Evolutionary conservation across 2,797 vertebrate species (phyloP).

Genomic region (Okamejei kenojei): DNA sequence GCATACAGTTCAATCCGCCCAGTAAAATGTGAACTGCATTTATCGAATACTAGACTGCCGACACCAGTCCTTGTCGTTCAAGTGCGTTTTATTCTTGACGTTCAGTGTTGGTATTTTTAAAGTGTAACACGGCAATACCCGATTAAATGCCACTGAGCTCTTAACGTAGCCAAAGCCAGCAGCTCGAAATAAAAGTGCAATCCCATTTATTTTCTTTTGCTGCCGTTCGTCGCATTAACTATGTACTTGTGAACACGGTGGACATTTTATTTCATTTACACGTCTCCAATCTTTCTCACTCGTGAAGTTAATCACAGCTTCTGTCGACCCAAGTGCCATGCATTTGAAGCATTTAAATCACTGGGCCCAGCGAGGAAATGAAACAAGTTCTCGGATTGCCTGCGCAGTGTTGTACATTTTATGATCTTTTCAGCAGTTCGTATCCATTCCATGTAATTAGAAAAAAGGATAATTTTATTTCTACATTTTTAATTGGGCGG

Average conservation of each 20-base stretch:
- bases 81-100: background rate
- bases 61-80: background rate
- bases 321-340: background rate
- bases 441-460: background rate
- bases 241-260: too few relatives aligned
- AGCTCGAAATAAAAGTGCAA: background rate
- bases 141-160: background rate
- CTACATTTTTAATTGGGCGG: background rate
- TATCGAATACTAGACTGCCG: background rate
- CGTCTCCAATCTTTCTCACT: background rate
- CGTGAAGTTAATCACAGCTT: slow-evolving; percentile 25
- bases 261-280: slow-evolving; percentile 10
- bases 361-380: slow-evolving; percentile 6
- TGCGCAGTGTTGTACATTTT: background rate
- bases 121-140: background rate
- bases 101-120: background rate
- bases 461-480: background rate
- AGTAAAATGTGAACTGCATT: slow-evolving; percentile 3
- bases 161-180: background rate
- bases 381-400: slow-evolving; percentile 30
- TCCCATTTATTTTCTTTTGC: slow-evolving; percentile 3
- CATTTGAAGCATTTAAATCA: slow-evolving; percentile 2
- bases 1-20: background rate
- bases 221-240: background rate
- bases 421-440: background rate